phyloP scores from a whole-genome alignment of 2,888 invertebrate species.

The Ferdinandea cuprea region DNA sequence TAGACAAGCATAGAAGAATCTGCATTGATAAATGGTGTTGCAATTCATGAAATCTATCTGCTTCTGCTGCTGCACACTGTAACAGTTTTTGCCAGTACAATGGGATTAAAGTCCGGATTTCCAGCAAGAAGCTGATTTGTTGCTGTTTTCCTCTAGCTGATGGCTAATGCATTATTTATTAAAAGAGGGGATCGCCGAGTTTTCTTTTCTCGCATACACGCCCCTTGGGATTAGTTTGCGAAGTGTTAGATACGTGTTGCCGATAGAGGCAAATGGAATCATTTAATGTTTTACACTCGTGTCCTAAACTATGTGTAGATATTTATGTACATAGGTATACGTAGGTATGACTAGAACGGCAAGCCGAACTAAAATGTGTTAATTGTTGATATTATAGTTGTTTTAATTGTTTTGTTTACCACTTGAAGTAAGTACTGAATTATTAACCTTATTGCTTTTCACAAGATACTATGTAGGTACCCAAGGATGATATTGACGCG shows the following conservation, averaged over 20 bases:
- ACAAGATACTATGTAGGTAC: too few relatives aligned
- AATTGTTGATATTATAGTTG: conserved; percentile 21
- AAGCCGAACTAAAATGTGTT: conserved; percentile 43
- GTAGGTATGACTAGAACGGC: conserved; percentile 4
- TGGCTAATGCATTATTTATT: conserved; percentile 72
- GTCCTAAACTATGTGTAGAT: conserved; percentile 17
- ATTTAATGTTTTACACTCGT: conserved; percentile 62
- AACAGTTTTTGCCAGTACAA: conserved; percentile 40
- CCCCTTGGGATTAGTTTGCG: conserved; percentile 70
- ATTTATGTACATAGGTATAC: too few relatives aligned
- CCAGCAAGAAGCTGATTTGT: conserved; percentile 44
- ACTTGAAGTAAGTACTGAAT: neutral
- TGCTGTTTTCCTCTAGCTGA: conserved; percentile 16
- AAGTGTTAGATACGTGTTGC: conserved; percentile 72
- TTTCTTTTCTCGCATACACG: conserved; percentile 65
- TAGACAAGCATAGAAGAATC: conserved; percentile 73
- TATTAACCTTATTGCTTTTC: neutral
- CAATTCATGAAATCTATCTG: conserved; percentile 72
- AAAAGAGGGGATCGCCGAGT: conserved; percentile 38
- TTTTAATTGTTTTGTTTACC: conserved; percentile 7
- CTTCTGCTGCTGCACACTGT: conserved; percentile 25
- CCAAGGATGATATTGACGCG: too few relatives aligned
- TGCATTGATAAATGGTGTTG: conserved; percentile 75
- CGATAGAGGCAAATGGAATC: conserved; percentile 68
- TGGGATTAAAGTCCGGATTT: conserved; percentile 38